Evolutionary conservation across 2,113 vertebrate genomes (phyloP), one percentile per base, ranked within the genome.

Genomic region (Meriones unguiculatus): DNA sequence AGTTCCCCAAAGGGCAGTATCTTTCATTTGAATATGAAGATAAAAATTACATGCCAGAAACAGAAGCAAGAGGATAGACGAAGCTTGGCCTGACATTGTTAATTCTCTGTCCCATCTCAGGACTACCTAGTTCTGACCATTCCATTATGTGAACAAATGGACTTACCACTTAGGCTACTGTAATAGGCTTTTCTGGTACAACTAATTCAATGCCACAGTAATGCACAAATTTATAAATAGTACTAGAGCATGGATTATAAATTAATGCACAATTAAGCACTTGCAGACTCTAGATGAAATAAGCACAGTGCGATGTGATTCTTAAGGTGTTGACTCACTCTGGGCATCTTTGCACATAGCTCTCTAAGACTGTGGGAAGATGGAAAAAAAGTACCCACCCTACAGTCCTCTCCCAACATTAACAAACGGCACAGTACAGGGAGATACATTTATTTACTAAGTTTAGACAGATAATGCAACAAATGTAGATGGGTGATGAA

Each of bases 201-300:
- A 35, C 30, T 20, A 84, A 69, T 62, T 32, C 62, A 59, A n/a
- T 28, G 22, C 86, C 88, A 38, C 46, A 35, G 52, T 46, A 54
- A 82, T 30, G 10, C 32, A 69, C 41, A 25, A 14, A 90, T 75
- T 86, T 69, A 62, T 84, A 89, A 89, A 57, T 75, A 50, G 10
- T 65, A 65, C 35, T 78, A 57, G 64, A 62, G 1, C 0, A 20
- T 41, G 25, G 35, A 15, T 89, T 67, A 67, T 30, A 91, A 93
- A 77, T 67, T 25, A 32, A 32, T 70, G 62, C 54, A 77, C 62
- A 89, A 3, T 57, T 80, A 73, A 80, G 69, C 87, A 67, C n/a
- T 73, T 88, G 15, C 59, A 90, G 22, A 72, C 25, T 80, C 80
- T 59, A 70, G 59, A 46, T 46, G 70, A 94, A 84, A n/a, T 50